Conservation (phyloP, 2,888 invertebrate species). For the Phoronis australis region DNA sequence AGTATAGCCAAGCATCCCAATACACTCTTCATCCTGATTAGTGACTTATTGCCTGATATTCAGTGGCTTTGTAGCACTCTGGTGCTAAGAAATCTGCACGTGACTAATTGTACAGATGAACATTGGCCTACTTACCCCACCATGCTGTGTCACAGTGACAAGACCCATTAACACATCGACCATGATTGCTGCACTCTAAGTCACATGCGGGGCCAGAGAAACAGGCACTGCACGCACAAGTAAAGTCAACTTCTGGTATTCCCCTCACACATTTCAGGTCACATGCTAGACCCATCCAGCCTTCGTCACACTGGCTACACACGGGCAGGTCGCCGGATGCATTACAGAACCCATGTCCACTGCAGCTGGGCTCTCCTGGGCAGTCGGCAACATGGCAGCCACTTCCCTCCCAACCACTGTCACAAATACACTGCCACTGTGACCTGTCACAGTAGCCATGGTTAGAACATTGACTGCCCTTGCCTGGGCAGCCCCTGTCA, state of each 20-base stretch:
- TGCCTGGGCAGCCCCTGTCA: slow-evolving; percentile 10
- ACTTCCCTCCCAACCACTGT: slow-evolving; percentile 24
- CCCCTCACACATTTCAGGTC: slow-evolving; percentile 22
- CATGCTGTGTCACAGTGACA: slow-evolving; percentile 27
- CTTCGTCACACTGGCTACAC: slow-evolving; percentile 13
- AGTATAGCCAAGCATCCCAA: neutral
- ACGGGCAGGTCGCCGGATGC: slow-evolving; percentile 5
- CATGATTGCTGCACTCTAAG: slow-evolving; percentile 17
- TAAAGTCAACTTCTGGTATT: slow-evolving; percentile 9
- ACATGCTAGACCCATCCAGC: slow-evolving; percentile 28
- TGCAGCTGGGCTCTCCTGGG: slow-evolving; percentile 19
- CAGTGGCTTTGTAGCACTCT: too few species aligned
- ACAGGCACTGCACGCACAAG: slow-evolving; percentile 22
- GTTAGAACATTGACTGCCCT: slow-evolving; percentile 2
- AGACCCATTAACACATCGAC: slow-evolving; percentile 17
- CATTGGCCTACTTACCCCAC: slow-evolving; percentile 33
- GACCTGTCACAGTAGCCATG: slow-evolving; percentile 15
- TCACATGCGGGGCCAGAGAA: slow-evolving; percentile 21
- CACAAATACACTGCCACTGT: slow-evolving; percentile 19
- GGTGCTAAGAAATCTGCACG: too few species aligned
- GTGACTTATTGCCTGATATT: too few species aligned
- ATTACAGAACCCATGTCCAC: slow-evolving; percentile 6
- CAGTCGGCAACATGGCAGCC: slow-evolving; percentile 27
- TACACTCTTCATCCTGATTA: neutral
- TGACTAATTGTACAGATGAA: too few species aligned